phyloP scores from a whole-genome alignment of 2,113 vertebrate genomes.

The Trematocara stigmaticum region DNA sequence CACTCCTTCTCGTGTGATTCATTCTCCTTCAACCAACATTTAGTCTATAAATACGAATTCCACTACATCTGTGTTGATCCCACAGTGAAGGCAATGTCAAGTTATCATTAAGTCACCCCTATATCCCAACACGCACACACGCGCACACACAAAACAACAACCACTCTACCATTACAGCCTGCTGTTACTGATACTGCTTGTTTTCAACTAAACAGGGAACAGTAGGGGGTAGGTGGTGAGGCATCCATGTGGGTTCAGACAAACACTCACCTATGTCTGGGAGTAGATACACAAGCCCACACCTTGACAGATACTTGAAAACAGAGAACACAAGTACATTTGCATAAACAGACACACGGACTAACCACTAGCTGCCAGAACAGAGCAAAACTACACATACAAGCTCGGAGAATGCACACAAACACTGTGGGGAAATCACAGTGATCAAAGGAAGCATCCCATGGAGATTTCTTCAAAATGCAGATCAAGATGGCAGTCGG shows the following conservation, averaged over 20 bases:
- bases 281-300: neutral
- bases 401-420: neutral
- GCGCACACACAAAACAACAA: neutral
- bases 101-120: constrained; percentile 23
- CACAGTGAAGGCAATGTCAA: neutral
- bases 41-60: constrained; percentile 1
- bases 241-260: neutral
- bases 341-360: constrained; percentile 14
- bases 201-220: constrained; percentile 17
- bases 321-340: constrained; percentile 6
- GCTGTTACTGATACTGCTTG: neutral
- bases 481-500: constrained; percentile 1
- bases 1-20: neutral
- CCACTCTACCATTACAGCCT: neutral
- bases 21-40: constrained; percentile 15
- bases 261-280: neutral
- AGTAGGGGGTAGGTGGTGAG: neutral
- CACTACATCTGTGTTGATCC: constrained; percentile 3
- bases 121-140: neutral
- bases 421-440: constrained; percentile 31
- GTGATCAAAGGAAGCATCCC: constrained; percentile 50
- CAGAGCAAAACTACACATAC: neutral
- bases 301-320: constrained; percentile 5
- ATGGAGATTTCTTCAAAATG: constrained; percentile 24
- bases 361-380: constrained; percentile 23